Conservation (phyloP, 2,797 vertebrate genomes). For the Gambusia yucatana region DNA sequence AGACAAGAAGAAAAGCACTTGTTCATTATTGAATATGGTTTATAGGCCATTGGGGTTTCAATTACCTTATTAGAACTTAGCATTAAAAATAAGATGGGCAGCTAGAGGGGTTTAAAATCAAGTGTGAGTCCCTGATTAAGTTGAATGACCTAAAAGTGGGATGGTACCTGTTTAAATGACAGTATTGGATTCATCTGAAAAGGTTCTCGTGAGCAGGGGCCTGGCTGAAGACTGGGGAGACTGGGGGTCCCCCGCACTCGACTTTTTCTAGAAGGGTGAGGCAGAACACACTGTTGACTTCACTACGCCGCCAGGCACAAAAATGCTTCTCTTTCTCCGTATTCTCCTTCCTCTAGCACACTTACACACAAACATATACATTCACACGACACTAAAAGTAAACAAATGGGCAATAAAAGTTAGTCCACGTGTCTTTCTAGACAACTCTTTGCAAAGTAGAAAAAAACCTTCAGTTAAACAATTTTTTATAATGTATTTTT, state of each 20-base stretch:
- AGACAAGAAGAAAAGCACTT: constrained; percentile 27
- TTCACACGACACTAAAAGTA: constrained; percentile 45
- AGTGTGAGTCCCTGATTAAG: constrained; percentile 62
- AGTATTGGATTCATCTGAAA: constrained; percentile 97
- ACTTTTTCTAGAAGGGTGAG: constrained; percentile 93
- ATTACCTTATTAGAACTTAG: constrained; percentile 46
- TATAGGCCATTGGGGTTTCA: constrained; percentile 7
- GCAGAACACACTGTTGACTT: constrained; percentile 85
- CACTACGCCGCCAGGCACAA: constrained; percentile 63
- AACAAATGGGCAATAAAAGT: constrained; percentile 39
- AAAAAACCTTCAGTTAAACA: constrained; percentile 10
- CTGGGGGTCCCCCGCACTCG: constrained; percentile 82
- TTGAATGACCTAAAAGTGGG: constrained; percentile 60
- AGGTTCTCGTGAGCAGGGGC: constrained; percentile 98
- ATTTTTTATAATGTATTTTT: background rate
- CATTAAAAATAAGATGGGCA: constrained; percentile 37
- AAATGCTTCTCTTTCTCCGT: constrained; percentile 19
- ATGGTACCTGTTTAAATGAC: constrained; percentile 95
- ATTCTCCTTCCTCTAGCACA: constrained; percentile 24
- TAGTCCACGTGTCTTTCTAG: constrained; percentile 5
- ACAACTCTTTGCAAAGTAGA: background rate
- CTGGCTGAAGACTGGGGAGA: constrained; percentile 90
- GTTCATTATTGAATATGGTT: constrained; percentile 23
- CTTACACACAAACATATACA: constrained; percentile 38
- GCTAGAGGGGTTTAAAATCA: constrained; percentile 33